These are phyloP conservation scores for Byasa hedistus DNA, from an alignment of 2,888 invertebrate species.

Conservation along the genomic window DNA sequence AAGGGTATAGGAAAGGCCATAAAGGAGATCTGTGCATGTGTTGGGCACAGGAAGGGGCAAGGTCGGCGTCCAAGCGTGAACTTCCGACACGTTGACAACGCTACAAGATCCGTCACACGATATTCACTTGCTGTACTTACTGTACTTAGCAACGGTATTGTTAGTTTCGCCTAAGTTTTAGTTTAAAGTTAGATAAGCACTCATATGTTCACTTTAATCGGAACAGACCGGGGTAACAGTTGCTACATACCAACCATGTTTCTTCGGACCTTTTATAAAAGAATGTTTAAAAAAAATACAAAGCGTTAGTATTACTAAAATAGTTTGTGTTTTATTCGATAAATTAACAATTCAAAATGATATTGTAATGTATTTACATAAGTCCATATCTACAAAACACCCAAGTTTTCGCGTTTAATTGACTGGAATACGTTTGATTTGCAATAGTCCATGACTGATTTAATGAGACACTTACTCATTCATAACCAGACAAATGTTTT, in stretches of 20 bases:
- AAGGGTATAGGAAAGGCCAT: conserved; percentile 11
- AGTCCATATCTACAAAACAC: background rate
- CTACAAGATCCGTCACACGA: conserved; percentile 27
- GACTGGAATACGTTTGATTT: conserved; percentile 3
- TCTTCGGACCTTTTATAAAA: too few species aligned
- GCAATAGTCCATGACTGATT: conserved; percentile 20
- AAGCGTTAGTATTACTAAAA: too few species aligned
- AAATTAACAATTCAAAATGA: background rate
- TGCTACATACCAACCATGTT: too few species aligned
- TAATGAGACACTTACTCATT: conserved; percentile 21
- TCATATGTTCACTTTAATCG: too few species aligned
- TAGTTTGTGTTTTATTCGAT: too few species aligned
- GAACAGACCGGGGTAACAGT: too few species aligned
- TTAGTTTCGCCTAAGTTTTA: background rate
- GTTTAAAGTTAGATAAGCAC: too few species aligned
- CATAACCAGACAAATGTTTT: background rate
- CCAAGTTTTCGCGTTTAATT: conserved; percentile 1
- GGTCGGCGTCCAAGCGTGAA: conserved; percentile 75
- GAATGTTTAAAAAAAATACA: too few species aligned
- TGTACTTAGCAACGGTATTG: background rate
- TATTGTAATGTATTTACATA: background rate
- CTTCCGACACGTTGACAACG: conserved; percentile 65
- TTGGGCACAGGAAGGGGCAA: conserved; percentile 70
- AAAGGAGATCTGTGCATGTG: conserved; percentile 40
- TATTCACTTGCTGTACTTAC: background rate